Conservation (phyloP, 2,113 vertebrate species). For the Melanerpes aurifrons region DNA sequence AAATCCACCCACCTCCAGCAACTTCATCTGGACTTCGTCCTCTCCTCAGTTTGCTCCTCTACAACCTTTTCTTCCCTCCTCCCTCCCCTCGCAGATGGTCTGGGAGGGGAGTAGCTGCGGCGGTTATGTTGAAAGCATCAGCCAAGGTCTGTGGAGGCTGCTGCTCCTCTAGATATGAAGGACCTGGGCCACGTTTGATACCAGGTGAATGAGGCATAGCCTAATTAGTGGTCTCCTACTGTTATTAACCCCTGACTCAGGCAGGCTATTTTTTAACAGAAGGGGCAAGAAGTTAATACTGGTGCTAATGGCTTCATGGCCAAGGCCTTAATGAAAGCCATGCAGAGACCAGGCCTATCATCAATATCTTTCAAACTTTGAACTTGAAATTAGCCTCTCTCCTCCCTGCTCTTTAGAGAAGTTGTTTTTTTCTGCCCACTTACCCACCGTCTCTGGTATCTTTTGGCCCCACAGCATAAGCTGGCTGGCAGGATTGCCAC, state of each 20-base stretch:
- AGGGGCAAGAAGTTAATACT: constrained; percentile 76
- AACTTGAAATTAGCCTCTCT: constrained; percentile 38
- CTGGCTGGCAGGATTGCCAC: background rate
- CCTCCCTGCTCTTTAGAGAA: too few species aligned
- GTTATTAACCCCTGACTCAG: constrained; percentile 80
- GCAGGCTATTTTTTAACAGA: constrained; percentile 74
- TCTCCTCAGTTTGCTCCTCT: background rate
- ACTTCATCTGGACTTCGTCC: background rate
- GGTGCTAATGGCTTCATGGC: constrained; percentile 63
- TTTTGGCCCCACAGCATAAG: background rate
- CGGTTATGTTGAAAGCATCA: constrained; percentile 53
- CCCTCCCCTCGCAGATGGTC: constrained; percentile 57
- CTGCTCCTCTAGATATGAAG: constrained; percentile 53
- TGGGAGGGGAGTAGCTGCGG: constrained; percentile 21
- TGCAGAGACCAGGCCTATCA: constrained; percentile 59
- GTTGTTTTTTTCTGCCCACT: background rate
- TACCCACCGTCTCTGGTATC: background rate
- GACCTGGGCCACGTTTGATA: constrained; percentile 61
- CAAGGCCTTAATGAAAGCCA: constrained; percentile 70
- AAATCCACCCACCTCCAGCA: background rate
- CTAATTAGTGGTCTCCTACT: constrained; percentile 73
- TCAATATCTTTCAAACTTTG: constrained; percentile 75
- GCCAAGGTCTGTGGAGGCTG: constrained; percentile 52
- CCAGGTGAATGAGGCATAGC: constrained; percentile 1
- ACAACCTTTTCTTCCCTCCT: background rate